These are phyloP conservation scores for Triops cancriformis DNA, from an alignment of 1,140 invertebrate species.

Conservation along the genomic window DNA sequence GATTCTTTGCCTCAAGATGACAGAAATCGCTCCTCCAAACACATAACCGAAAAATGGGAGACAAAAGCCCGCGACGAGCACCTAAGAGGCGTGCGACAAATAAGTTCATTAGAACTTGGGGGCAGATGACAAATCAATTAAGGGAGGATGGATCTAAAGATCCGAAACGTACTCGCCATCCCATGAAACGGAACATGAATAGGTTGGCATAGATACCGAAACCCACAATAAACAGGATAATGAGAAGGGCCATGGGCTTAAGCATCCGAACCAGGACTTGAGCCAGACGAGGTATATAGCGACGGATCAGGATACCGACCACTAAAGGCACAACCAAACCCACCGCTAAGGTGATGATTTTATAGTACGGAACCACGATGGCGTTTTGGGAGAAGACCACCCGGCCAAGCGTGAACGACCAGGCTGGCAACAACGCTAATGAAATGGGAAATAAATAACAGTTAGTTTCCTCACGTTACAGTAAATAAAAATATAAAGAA, in stretches of 20 bases:
- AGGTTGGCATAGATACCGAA: slow-evolving; percentile 86
- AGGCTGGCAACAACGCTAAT: slow-evolving; percentile 84
- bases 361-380: slow-evolving; percentile 67
- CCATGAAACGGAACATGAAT: slow-evolving; percentile 80
- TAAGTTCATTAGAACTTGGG: background rate
- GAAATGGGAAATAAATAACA: slow-evolving; percentile 34
- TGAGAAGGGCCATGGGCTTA: slow-evolving; percentile 71
- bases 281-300: slow-evolving; percentile 54
- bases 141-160: background rate
- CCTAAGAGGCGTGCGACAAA: slow-evolving; percentile 44
- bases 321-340: slow-evolving; percentile 72
- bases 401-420: slow-evolving; percentile 86
- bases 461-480: background rate
- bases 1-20: slow-evolving; percentile 50
- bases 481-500: too few species aligned
- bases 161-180: slow-evolving; percentile 57
- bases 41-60: slow-evolving; percentile 82
- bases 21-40: slow-evolving; percentile 55
- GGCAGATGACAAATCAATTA: slow-evolving; percentile 16
- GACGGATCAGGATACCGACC: slow-evolving; percentile 50
- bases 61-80: slow-evolving; percentile 67
- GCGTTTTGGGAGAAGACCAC: slow-evolving; percentile 62
- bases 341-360: slow-evolving; percentile 64
- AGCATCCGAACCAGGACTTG: slow-evolving; percentile 65
- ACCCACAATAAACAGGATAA: slow-evolving; percentile 79